phyloP scores from a whole-genome alignment of 2,888 invertebrate species.

The Lasius platythorax region DNA sequence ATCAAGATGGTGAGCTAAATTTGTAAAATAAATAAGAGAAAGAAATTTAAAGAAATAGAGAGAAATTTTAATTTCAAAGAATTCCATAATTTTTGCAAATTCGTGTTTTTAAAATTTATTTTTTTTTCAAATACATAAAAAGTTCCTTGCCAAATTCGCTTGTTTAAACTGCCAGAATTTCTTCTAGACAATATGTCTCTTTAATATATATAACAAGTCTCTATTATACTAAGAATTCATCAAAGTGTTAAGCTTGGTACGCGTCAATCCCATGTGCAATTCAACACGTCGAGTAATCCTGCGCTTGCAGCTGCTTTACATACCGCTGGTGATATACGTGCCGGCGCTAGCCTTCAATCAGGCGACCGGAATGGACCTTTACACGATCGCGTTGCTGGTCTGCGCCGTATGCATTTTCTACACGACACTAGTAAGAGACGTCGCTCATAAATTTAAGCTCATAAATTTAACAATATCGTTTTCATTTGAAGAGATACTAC shows the following conservation, averaged over 20 bases:
- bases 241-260: conserved; percentile 4
- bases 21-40: not conserved
- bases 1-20: conserved; percentile 88
- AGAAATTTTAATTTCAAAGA: not conserved
- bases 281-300: conserved; percentile 25
- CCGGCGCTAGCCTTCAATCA: conserved; percentile 95
- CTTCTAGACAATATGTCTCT: not conserved
- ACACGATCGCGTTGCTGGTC: conserved; percentile 92
- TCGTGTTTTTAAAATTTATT: not conserved
- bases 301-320: conserved; percentile 88
- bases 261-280: not conserved
- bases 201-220: not conserved
- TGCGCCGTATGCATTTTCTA: conserved; percentile 97
- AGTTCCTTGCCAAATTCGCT: not conserved
- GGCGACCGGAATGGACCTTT: conserved; percentile 94
- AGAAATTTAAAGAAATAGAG: not conserved
- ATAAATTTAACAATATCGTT: not conserved
- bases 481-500: not conserved
- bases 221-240: not conserved
- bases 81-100: not conserved
- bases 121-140: not conserved
- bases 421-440: conserved; percentile 92
- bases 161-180: not conserved
- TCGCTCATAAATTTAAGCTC: not conserved
- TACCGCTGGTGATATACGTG: conserved; percentile 95